Percentiles rank a stretch among this genome's conserved stretches.
phyloP scores from a whole-genome alignment of 2,113 vertebrate genomes.

The Hymenochirus boettgeri region DNA sequence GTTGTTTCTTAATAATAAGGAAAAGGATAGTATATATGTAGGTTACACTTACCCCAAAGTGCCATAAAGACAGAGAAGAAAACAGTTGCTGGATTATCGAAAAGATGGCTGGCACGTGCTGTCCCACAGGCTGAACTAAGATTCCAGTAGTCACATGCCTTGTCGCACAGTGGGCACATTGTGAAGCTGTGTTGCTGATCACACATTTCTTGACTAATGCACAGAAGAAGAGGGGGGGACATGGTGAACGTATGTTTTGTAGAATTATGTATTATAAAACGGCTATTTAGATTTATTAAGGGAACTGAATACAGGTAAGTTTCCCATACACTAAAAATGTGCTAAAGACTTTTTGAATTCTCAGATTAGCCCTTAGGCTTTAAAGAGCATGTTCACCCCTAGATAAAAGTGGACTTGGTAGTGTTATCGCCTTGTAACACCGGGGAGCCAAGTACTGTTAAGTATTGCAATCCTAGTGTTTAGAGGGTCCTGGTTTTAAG shows the following conservation, averaged over 20 bases:
- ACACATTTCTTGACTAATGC: constrained; percentile 88
- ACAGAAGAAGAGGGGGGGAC: constrained; percentile 27
- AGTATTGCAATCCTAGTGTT: too few species aligned
- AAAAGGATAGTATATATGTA: constrained; percentile 14
- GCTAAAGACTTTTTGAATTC: too few species aligned
- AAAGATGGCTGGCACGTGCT: constrained; percentile 88
- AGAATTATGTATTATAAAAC: too few species aligned
- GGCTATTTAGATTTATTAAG: too few species aligned
- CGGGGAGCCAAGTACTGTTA: too few species aligned
- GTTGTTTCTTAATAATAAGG: constrained; percentile 16
- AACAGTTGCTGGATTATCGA: constrained; percentile 93
- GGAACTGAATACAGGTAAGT: neutral
- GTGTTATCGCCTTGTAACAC: too few species aligned
- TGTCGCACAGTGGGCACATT: constrained; percentile 96
- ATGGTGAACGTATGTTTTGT: too few species aligned
- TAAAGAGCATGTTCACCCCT: too few species aligned
- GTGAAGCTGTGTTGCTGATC: constrained; percentile 82
- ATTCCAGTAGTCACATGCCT: constrained; percentile 90
- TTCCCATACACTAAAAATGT: too few species aligned
- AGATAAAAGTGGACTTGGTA: too few species aligned
- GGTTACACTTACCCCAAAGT: constrained; percentile 81
- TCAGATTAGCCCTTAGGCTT: too few species aligned
- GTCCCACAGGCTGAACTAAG: constrained; percentile 89
- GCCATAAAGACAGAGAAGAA: constrained; percentile 98
- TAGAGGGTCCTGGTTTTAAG: too few species aligned